Base-by-base conservation (phyloP, 1,140 invertebrate species). In the Caenorhabditis brenneri region DNA sequence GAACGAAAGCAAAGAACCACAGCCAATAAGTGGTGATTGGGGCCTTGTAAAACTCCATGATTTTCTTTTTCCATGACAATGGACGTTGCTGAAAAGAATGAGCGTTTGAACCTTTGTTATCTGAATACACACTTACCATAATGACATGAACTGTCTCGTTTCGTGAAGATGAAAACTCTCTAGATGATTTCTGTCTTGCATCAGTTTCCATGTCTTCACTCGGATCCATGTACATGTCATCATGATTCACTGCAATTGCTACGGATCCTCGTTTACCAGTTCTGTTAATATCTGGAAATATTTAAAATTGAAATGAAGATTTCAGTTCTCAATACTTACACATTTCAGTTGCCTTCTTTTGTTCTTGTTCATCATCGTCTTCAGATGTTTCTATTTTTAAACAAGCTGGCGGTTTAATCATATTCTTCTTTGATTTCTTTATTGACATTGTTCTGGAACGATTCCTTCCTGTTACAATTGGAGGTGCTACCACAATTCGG, bases 21-120 rank as follows among this genome's bases (percentile, higher is more conserved):
- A 85, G 31, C 90, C 96, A 98, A 92, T 98, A 99, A 91, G 98
- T 98, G 6, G 96, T 97, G 81, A 99, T 96, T 1, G 97, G 97
- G 74, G 97, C 96, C 31, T 95, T 96, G 80, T 85, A 85, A 42
- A 85, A 85, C 60, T 85, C 84, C 27, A 48, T 42, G 10, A 85
- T 42, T 39, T 79, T 79, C 42, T 65, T 49, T 36, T 55, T 65
- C 84, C 84, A 85, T 24, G 79, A 81, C 48, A 84, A 49, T 5
- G 74, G 79, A 12, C 46, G 65, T 42, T 74, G 65, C 65, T 74
- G 65, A 42, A 65, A 33, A 36, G 15, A 33, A 4, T 16, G n/a
- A 58, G 7, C 19, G 29, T 36, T n/a, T n/a, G n/a, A n/a, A n/a
- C n/a, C n/a, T n/a, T n/a, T n/a, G n/a, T n/a, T n/a, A n/a, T 7